phyloP scores from a whole-genome alignment of 2,797 vertebrate genomes.

The Acanthis flammea region DNA sequence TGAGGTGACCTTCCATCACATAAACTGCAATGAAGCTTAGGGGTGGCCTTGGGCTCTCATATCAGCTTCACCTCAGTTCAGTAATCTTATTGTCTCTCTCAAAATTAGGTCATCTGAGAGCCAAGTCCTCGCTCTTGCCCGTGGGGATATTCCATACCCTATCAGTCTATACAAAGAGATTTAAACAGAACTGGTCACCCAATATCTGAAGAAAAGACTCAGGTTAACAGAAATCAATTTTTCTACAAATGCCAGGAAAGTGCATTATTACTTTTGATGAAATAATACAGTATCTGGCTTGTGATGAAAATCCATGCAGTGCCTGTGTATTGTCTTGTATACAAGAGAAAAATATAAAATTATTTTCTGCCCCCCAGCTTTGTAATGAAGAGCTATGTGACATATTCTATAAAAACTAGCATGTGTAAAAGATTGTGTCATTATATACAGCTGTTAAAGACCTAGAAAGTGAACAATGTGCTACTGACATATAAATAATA shows the following conservation, averaged over 20 bases:
- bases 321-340: background rate
- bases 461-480: constrained; percentile 30
- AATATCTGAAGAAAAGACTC: constrained; percentile 3
- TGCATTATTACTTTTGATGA: background rate
- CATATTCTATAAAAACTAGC: background rate
- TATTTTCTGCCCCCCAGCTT: background rate
- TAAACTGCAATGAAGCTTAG: background rate
- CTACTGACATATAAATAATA: constrained; percentile 58
- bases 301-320: background rate
- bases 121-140: constrained; percentile 8
- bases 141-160: background rate
- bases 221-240: constrained; percentile 16
- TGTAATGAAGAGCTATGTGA: background rate
- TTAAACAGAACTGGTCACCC: background rate
- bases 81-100: constrained; percentile 48
- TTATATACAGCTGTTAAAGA: constrained; percentile 47
- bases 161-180: background rate
- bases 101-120: constrained; percentile 57
- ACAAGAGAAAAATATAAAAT: background rate
- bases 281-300: background rate
- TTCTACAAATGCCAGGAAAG: background rate
- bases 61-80: constrained; percentile 56
- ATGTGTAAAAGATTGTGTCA: background rate
- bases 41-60: constrained; percentile 46
- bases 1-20: constrained; percentile 55